Conservation (phyloP, 2,113 vertebrate species). For the Grantiella picta region DNA sequence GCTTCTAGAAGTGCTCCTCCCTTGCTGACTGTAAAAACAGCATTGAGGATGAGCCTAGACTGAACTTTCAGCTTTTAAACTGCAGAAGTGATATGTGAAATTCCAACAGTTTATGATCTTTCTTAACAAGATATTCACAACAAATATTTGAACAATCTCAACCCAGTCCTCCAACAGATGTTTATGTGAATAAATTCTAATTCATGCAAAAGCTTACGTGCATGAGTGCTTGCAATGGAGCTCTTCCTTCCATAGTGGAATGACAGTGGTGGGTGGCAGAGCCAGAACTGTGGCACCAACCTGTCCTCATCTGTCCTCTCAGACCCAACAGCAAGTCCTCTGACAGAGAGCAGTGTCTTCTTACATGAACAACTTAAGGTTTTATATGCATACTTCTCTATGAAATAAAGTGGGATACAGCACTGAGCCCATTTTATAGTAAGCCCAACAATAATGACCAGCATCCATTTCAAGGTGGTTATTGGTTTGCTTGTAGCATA, state of each 20-base stretch:
- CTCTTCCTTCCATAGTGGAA: neutral
- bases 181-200: neutral
- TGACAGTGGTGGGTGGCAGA: neutral
- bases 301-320: neutral
- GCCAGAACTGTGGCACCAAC: neutral
- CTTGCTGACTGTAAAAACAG: neutral
- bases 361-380: neutral
- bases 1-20: neutral
- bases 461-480: neutral
- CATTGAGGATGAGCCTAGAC: neutral
- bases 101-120: neutral
- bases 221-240: accelerated
- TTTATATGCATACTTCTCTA: neutral
- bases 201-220: neutral
- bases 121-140: neutral
- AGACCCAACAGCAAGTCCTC: neutral
- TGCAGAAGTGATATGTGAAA: neutral
- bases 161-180: neutral
- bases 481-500: neutral
- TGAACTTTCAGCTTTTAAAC: neutral
- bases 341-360: neutral
- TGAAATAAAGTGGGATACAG: neutral
- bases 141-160: neutral
- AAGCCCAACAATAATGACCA: neutral
- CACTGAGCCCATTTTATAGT: neutral